A percentile compares a stretch with the other conserved stretches of the same genome.
Evolutionary conservation across 2,888 invertebrate species (phyloP).

Genomic region (Xanthia icteritia): DNA sequence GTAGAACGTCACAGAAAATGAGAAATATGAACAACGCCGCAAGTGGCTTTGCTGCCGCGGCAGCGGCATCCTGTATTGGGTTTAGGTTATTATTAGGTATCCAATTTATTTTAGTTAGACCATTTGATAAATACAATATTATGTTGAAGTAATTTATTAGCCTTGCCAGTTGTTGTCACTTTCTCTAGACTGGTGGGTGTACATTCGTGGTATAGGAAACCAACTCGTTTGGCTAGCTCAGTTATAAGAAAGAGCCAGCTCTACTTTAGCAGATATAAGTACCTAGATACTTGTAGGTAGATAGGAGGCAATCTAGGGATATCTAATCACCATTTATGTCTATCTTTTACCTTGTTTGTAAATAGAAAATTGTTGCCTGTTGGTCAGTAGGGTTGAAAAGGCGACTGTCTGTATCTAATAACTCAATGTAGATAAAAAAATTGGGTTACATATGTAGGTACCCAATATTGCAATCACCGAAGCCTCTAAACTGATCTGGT

Average conservation of each 20-base stretch:
- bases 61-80: no score
- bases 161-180: conserved; percentile 23
- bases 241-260: conserved; percentile 41
- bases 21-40: no score
- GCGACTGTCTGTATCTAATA: neutral
- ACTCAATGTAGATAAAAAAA: no score
- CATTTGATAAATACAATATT: conserved; percentile 4
- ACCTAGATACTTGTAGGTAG: conserved; percentile 1
- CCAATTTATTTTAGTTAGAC: neutral
- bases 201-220: conserved; percentile 17
- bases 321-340: conserved; percentile 17
- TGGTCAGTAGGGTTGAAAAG: neutral
- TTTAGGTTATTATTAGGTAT: neutral
- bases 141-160: conserved; percentile 29
- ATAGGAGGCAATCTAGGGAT: conserved; percentile 14
- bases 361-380: conserved; percentile 1
- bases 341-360: conserved; percentile 18
- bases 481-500: no score
- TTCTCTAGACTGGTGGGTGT: conserved; percentile 33
- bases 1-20: no score
- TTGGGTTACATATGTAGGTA: no score
- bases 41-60: no score
- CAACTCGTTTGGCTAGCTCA: conserved; percentile 44
- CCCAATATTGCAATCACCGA: no score
- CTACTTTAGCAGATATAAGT: conserved; percentile 14